Evolutionary conservation across 2,113 vertebrate genomes (phyloP), one percentile per base, ranked within the genome.

Genomic region (Festucalex cinctus): DNA sequence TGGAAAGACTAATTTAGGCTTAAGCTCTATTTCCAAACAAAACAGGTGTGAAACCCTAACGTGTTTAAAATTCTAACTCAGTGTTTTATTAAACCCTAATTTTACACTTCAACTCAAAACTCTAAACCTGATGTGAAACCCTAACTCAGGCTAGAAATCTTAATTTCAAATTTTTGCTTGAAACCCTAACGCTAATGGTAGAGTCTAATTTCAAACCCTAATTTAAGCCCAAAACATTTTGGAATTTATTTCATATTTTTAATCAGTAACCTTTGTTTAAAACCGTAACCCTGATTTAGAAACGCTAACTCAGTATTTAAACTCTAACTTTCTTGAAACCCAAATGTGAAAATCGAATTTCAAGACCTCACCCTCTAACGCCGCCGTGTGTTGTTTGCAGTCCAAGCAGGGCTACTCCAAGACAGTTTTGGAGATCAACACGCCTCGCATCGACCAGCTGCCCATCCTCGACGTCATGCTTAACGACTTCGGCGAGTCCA

Each of bases 391-490:
- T 17, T 43, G 22, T 74, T 13, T 86, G 65, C 92, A 99, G 97
- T 77, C 92, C 79, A 93, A 93, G 84, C 95, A 95, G 90, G 96
- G 97, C 72, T 97, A 94, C 43, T 94, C 90, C 64, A 95, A 94
- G 89, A 94, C 96, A 0, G 94, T 98, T 85, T 82, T 99, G 69
- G 96, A 99, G 93, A 95, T 98, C 89, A 96, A 95, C 87, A 99
- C 97, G 13, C 96, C 95, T n/a, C 96, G 95, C 89, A 96, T 98
- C 79, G 96, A 98, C 86, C 97, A 99, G 91, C 89, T 98, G 68
- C 97, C 97, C 76, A 93, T 99, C 80, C 94, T 98, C 65, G 97
- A 99, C 78, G 94, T 99, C 85, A 98, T 99, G 97, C 92, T 99
- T 86, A 98, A 95, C 93, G 97, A 99, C 93, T 99, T 99, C 92